A percentile compares a stretch with the other conserved stretches of the same genome.
phyloP scores from a whole-genome alignment of 1,140 invertebrate species.

The Branchinecta lindahli region DNA sequence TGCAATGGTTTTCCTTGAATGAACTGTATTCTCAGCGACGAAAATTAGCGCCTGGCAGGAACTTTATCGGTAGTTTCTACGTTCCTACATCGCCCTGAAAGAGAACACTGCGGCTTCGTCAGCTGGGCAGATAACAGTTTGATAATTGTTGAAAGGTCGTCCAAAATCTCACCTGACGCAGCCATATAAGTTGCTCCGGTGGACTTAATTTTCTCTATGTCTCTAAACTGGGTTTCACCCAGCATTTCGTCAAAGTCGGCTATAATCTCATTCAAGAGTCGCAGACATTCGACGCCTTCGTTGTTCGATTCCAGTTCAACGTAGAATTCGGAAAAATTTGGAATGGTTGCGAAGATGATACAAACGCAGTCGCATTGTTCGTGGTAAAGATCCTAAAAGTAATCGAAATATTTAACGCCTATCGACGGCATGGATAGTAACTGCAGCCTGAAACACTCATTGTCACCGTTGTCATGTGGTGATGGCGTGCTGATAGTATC shows the following conservation, averaged over 20 bases:
- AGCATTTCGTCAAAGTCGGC: slow-evolving; percentile 88
- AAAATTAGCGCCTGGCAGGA: no score
- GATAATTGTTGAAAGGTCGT: background rate
- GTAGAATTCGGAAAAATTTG: slow-evolving; percentile 94
- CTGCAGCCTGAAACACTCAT: background rate
- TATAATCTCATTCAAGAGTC: slow-evolving; percentile 90
- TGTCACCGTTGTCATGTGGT: no score
- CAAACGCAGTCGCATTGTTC: slow-evolving; percentile 88
- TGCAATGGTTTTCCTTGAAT: no score
- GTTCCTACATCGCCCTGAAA: no score
- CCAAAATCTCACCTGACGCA: slow-evolving; percentile 52
- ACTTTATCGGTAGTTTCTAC: no score
- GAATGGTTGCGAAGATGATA: slow-evolving; percentile 88
- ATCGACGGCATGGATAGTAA: background rate
- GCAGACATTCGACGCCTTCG: slow-evolving; percentile 83
- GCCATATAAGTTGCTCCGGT: slow-evolving; percentile 94
- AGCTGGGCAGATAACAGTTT: no score
- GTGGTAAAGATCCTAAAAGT: slow-evolving; percentile 72
- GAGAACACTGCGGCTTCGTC: no score
- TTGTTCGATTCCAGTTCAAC: slow-evolving; percentile 86
- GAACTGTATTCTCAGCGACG: no score
- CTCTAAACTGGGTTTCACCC: slow-evolving; percentile 65
- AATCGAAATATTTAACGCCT: slow-evolving; percentile 18
- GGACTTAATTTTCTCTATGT: slow-evolving; percentile 94
- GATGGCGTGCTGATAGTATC: no score